These are phyloP conservation scores for Thaumetopoea pityocampa DNA, from an alignment of 1,140 invertebrate species.

Conservation along the genomic window DNA sequence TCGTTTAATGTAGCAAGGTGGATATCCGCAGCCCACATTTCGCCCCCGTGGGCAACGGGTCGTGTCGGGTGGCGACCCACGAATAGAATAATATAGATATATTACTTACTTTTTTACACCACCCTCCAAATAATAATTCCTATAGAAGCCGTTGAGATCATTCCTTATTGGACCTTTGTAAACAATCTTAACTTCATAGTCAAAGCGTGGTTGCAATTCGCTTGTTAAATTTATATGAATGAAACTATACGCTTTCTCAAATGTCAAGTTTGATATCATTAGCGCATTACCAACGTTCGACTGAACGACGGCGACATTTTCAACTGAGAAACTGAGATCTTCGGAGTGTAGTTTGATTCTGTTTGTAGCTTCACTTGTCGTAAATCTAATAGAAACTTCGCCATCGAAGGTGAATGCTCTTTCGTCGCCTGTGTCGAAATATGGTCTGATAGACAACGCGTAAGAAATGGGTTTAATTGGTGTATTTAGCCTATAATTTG, in stretches of 20 bases:
- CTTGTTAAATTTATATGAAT: slow-evolving; percentile 49
- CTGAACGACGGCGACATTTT: slow-evolving; percentile 46
- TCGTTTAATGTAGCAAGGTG: too few relatives aligned
- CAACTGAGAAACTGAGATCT: slow-evolving; percentile 72
- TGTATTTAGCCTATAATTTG: slow-evolving; percentile 78
- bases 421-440: slow-evolving; percentile 72
- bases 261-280: slow-evolving; percentile 33
- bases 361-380: slow-evolving; percentile 34
- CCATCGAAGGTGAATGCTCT: slow-evolving; percentile 79
- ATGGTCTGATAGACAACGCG: slow-evolving; percentile 77
- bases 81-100: slow-evolving; percentile 3
- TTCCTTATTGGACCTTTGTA: slow-evolving; percentile 76
- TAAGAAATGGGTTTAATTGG: slow-evolving; percentile 80
- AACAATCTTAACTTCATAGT: slow-evolving; percentile 67
- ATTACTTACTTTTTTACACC: slow-evolving; percentile 64
- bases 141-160: slow-evolving; percentile 87
- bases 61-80: too few relatives aligned
- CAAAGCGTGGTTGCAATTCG: slow-evolving; percentile 32
- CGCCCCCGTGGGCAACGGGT: too few relatives aligned
- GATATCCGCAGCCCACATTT: too few relatives aligned
- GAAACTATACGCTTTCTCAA: slow-evolving; percentile 52
- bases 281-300: slow-evolving; percentile 27
- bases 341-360: slow-evolving; percentile 80
- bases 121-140: slow-evolving; percentile 81
- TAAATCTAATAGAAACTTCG: slow-evolving; percentile 75